Evolutionary conservation across 2,888 invertebrate genomes (phyloP), one percentile per base, ranked within the genome.

Genomic region (Sturmia bella): DNA sequence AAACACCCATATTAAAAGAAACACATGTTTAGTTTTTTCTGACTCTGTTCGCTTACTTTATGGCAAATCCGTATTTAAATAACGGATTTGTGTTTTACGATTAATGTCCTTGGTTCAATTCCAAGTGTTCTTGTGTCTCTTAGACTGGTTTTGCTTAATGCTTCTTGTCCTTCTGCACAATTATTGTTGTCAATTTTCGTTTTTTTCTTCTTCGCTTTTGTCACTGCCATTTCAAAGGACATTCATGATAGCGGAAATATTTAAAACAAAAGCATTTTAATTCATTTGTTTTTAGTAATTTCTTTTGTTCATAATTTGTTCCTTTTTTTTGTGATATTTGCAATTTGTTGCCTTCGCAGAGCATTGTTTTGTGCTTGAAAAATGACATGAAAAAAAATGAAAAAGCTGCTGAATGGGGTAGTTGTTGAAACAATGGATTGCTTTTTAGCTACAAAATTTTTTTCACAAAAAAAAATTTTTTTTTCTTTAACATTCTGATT

Each of bases 201-300:
- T n/a, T 24, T 39, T 54, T 45, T 4, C 19, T 75, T 27, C 6
- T 27, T 4, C 27, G 57, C 52, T 27, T 27, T 4, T 6, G 57
- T 41, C 68, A 45, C 56, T 43, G 45, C 4, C 57, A 68, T 54
- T 76, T 76, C 52, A 56, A 78, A 45, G 78, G 78, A 79, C 66
- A 79, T 66, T 79, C 78, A 54, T 79, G 59, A 79, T 73, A 73
- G 78, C 78, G 78, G 72, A 79, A 79, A 79, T 79, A 79, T 73
- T 52, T 79, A 73, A 73, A 79, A 79, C 78, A 79, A 79, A 73
- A 66, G 78, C 70, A 21, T 79, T 72, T 73, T 73, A 73, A 72
- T 78, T 78, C 72, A 78, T 73, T 79, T 79, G 73, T 66, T 59
- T 66, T 79, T 72, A 73, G 52, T 37, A 45, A 66, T 66, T 57